Conservation (phyloP, 2,113 vertebrate genomes). For the Micromys minutus region DNA sequence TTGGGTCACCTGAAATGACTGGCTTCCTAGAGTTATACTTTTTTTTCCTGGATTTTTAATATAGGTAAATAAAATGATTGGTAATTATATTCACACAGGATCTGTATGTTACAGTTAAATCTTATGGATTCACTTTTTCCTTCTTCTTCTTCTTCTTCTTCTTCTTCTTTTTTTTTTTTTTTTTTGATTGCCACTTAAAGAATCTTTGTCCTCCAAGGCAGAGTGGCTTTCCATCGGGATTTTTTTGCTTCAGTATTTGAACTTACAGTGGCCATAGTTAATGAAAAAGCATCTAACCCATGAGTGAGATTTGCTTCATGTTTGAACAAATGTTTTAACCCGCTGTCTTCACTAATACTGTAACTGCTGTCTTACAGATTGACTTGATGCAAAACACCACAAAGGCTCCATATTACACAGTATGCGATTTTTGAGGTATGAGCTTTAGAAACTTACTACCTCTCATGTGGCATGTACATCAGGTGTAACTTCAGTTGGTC, state of each 20-base stretch:
- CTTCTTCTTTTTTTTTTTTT: slow-evolving; percentile 47
- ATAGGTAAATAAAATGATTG: slow-evolving; percentile 60
- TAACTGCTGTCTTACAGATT: slow-evolving; percentile 85
- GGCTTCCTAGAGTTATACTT: slow-evolving; percentile 21
- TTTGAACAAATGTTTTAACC: slow-evolving; percentile 82
- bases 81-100: slow-evolving; percentile 68
- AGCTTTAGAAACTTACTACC: slow-evolving; percentile 84
- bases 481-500: slow-evolving; percentile 77
- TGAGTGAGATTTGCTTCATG: slow-evolving; percentile 79
- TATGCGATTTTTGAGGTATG: slow-evolving; percentile 85
- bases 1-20: slow-evolving; percentile 47
- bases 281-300: slow-evolving; percentile 71
- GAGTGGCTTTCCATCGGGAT: slow-evolving; percentile 56
- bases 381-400: slow-evolving; percentile 84
- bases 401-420: slow-evolving; percentile 83
- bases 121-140: slow-evolving; percentile 52
- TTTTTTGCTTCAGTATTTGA: slow-evolving; percentile 69
- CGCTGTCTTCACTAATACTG: slow-evolving; percentile 83
- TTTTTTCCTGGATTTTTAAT: slow-evolving; percentile 52
- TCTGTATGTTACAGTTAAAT: slow-evolving; percentile 67
- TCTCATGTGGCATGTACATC: slow-evolving; percentile 82
- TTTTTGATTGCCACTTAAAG: slow-evolving; percentile 60
- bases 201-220: slow-evolving; percentile 39
- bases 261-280: slow-evolving; percentile 50
- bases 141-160: no score